Evolutionary conservation across 37 sponge, comb jelly and placozoan species (phyloP).

Genomic region (Halichondria panicea): DNA sequence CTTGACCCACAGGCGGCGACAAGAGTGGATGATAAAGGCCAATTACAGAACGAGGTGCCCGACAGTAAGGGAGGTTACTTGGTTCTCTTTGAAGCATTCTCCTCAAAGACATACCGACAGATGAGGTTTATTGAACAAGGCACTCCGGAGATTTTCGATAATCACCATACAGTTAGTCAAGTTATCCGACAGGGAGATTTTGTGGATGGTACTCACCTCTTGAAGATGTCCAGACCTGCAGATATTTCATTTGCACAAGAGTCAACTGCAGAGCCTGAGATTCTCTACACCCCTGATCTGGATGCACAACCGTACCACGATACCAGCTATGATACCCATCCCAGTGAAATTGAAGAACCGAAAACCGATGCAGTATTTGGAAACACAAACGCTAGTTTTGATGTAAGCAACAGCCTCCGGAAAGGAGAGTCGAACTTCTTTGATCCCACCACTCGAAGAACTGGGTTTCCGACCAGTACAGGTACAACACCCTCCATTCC

Average conservation of each 20-base stretch:
- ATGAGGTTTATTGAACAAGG: slow-evolving; percentile 44
- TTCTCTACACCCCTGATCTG: slow-evolving; percentile 21
- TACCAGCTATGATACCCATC: background rate
- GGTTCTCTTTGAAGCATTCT: slow-evolving; percentile 70
- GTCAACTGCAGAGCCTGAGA: background rate
- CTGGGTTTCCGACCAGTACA: background rate
- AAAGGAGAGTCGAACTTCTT: background rate
- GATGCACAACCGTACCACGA: slow-evolving; percentile 11
- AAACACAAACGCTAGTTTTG: background rate
- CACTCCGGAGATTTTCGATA: slow-evolving; percentile 25
- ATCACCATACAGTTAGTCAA: slow-evolving; percentile 23
- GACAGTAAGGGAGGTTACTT: slow-evolving; percentile 55
- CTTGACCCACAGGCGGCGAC: background rate
- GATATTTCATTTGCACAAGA: no score
- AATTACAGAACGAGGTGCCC: slow-evolving; percentile 10
- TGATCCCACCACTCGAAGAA: background rate
- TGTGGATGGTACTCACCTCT: slow-evolving; percentile 38
- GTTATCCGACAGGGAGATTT: slow-evolving; percentile 44
- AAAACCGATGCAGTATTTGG: background rate
- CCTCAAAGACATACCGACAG: slow-evolving; percentile 52
- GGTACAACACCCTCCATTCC: background rate
- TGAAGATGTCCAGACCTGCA: background rate
- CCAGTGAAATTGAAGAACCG: background rate
- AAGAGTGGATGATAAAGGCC: slow-evolving; percentile 40
- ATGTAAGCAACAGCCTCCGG: slow-evolving; percentile 4